phyloP scores from a whole-genome alignment of 2,797 vertebrate species.

The Myotis findleyi region DNA sequence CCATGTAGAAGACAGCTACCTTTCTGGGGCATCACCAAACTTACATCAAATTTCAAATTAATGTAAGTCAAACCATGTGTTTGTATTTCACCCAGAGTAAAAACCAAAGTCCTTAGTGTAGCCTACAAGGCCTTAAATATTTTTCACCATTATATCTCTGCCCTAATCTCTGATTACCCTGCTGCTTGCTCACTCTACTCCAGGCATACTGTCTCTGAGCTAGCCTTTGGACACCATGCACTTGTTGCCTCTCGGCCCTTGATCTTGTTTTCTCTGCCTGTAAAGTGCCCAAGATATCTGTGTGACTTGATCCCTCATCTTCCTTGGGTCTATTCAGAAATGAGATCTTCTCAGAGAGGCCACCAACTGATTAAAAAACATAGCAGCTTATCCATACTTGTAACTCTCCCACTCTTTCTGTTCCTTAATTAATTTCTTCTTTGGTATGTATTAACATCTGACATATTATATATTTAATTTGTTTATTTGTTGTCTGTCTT shows the following conservation, averaged over 20 bases:
- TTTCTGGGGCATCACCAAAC: not conserved
- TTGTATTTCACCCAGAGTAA: not conserved
- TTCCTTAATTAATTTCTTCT: not conserved
- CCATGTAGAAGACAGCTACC: not conserved
- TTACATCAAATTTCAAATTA: not conserved
- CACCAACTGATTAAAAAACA: not conserved
- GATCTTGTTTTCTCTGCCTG: not conserved
- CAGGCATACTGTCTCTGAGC: not conserved
- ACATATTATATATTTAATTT: not conserved
- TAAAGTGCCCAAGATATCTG: not conserved
- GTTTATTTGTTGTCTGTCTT: not conserved
- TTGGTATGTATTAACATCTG: not conserved
- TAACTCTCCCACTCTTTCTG: not conserved
- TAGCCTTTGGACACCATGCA: not conserved
- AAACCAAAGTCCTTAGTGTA: not conserved
- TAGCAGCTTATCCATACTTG: not conserved
- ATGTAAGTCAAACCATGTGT: not conserved
- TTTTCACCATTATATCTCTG: not conserved
- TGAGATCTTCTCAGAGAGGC: not conserved
- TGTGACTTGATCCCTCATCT: not conserved
- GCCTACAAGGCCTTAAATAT: not conserved
- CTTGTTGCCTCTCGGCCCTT: not conserved
- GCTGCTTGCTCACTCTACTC: not conserved
- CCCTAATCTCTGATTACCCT: not conserved
- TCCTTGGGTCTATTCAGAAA: constrained; percentile 2